A percentile compares a stretch with the other conserved stretches of the same genome.
Conservation (phyloP, 2,888 invertebrate genomes). For the Dasypolia templi region DNA sequence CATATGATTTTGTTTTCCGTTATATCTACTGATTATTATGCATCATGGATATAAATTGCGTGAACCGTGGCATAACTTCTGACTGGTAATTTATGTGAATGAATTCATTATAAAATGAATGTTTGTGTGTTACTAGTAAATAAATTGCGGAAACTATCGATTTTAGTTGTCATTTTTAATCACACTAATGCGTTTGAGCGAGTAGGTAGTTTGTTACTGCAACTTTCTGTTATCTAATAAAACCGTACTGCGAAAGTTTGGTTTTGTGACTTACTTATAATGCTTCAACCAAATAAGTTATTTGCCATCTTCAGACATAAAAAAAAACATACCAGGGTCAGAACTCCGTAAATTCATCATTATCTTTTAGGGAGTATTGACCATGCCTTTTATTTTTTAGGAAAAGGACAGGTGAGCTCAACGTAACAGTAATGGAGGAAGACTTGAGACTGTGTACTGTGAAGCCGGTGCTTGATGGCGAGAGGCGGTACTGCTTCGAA, state of each 20-base stretch:
- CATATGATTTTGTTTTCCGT: conserved; percentile 11
- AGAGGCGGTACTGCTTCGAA: conserved; percentile 98
- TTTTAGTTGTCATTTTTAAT: conserved; percentile 17
- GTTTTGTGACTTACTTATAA: conserved; percentile 1
- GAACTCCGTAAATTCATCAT: neutral
- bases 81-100: conserved; percentile 6
- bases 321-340: neutral
- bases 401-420: conserved; percentile 95
- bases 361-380: neutral
- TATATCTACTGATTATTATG: conserved; percentile 1
- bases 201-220: conserved; percentile 4
- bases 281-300: neutral
- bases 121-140: conserved; percentile 33
- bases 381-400: conserved; percentile 78
- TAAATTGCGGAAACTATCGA: conserved; percentile 19
- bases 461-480: conserved; percentile 96
- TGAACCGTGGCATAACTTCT: conserved; percentile 7
- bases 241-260: neutral
- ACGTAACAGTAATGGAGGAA: conserved; percentile 98
- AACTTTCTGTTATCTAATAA: conserved; percentile 15
- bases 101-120: conserved; percentile 17
- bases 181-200: neutral
- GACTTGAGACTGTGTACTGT: conserved; percentile 98
- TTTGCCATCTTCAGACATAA: too few species aligned
- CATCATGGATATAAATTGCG: conserved; percentile 17